Evolutionary conservation across 2,888 invertebrate species (phyloP), one percentile per base, ranked within the genome.

Genomic region (Hypercompe scribonia): DNA sequence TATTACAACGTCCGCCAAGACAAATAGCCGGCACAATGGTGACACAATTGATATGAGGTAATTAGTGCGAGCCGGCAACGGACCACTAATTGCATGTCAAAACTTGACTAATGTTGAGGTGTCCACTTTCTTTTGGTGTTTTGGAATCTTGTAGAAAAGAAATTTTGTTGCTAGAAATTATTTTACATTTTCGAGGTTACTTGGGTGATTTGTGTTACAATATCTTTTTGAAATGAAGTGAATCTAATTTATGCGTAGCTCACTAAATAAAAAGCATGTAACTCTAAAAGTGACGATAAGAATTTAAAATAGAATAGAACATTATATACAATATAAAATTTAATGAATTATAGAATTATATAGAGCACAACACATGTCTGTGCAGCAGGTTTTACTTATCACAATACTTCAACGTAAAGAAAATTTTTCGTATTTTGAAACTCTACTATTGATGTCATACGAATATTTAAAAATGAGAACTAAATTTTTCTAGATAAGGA

Each of bases 11-110:
- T 84, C 86, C 78, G 68, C 75, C 74, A 79, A 88, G 88, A 90
- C 87, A 87, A 89, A 89, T 89, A 85, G 84, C 85, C 82, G 72
- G 73, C 81, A 71, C 73, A 71, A 79, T 67, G 65, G 82, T 83
- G 84, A 81, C 73, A 86, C 88, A 87, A 91, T 90, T 88, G 90
- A 90, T 89, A 88, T 82, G 81, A 81, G 84, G 84, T 90, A 90
- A 92, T 92, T 90, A 91, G 88, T 86, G 85, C 86, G 89, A 88
- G 88, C 90, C 90, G 81, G 84, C 80, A 85, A 92, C 92, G 90
- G 82, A 84, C 81, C 84, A 82, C 88, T 92, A 92, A 93, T 93
- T 93, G 90, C 84, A 86, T 88, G 91, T 91, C 92, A 89, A 91
- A 90, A 90, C 84, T 87, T 90, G 87, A 90, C 87, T 86, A 90